Conservation (phyloP, 2,888 invertebrate genomes). For the Drosophila barbarae region DNA sequence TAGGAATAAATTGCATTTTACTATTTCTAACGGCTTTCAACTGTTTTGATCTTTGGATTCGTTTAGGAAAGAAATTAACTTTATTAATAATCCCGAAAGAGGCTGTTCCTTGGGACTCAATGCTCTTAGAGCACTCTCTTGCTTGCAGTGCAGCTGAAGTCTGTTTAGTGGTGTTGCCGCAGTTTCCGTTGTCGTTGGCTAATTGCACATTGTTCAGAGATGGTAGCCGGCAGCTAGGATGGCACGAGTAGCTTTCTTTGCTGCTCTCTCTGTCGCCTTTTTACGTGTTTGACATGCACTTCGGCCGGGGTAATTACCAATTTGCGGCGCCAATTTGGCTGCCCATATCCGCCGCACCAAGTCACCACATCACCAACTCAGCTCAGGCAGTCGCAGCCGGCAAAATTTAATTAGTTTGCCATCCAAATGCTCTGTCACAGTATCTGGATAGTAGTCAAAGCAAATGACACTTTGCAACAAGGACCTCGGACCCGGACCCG, state of each 20-base stretch:
- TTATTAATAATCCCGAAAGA: too few relatives aligned
- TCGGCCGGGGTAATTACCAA: conserved; percentile 72
- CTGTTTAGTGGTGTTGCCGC: conserved; percentile 15
- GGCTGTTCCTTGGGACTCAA: not conserved
- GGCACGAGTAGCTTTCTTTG: conserved; percentile 17
- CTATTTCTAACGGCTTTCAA: not conserved
- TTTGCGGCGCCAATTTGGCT: conserved; percentile 72
- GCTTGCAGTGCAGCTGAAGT: conserved; percentile 1
- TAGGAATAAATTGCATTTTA: not conserved
- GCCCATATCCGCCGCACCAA: conserved; percentile 36
- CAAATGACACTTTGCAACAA: conserved; percentile 42
- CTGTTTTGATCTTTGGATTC: not conserved
- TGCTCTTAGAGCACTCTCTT: not conserved
- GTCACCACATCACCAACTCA: conserved; percentile 4
- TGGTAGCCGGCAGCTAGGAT: conserved; percentile 28
- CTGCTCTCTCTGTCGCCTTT: conserved; percentile 35
- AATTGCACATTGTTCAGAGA: conserved; percentile 65
- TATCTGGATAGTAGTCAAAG: conserved; percentile 22
- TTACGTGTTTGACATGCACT: conserved; percentile 73
- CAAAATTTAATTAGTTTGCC: conserved; percentile 74
- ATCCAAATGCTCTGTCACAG: conserved; percentile 56
- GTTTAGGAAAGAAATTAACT: not conserved
- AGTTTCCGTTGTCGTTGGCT: conserved; percentile 54
- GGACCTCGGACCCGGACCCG: conserved; percentile 3
- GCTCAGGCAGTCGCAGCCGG: conserved; percentile 31